Percentiles rank a stretch among this genome's conserved stretches.
These are phyloP conservation scores for Limonius californicus DNA, from an alignment of 1,140 invertebrate genomes.

Conservation along the genomic window DNA sequence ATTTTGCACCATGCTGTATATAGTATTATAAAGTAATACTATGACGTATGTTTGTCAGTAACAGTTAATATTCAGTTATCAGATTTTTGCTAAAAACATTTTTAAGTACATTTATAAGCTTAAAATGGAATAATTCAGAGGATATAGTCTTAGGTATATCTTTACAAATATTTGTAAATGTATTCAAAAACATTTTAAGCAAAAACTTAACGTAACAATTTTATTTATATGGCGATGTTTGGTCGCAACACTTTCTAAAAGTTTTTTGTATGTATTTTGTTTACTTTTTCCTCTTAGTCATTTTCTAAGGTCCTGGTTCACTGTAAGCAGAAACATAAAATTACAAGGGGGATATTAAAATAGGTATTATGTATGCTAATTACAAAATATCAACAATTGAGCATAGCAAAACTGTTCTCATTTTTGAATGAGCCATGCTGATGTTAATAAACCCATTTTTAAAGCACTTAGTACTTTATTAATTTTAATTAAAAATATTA, in stretches of 20 bases:
- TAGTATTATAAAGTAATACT: conserved; percentile 4
- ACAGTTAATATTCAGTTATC: conserved; percentile 2
- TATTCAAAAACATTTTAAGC: conserved; percentile 2
- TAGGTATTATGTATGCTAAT: too few relatives aligned
- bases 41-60: neutral
- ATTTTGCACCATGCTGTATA: conserved; percentile 17
- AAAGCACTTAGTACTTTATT: too few relatives aligned
- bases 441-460: too few relatives aligned
- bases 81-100: neutral
- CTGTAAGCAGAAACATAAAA: neutral
- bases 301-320: neutral
- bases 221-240: neutral
- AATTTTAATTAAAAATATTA: too few relatives aligned
- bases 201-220: neutral
- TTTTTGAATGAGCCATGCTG: too few relatives aligned
- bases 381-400: too few relatives aligned
- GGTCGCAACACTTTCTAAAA: neutral
- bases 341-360: neutral
- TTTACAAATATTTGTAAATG: conserved; percentile 20
- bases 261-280: too few relatives aligned
- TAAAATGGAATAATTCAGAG: conserved; percentile 15
- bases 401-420: too few relatives aligned
- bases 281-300: neutral
- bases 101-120: conserved; percentile 7
- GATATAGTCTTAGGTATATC: conserved; percentile 43